phyloP scores from a whole-genome alignment of 1,140 invertebrate genomes.

The Lucilia sericata region DNA sequence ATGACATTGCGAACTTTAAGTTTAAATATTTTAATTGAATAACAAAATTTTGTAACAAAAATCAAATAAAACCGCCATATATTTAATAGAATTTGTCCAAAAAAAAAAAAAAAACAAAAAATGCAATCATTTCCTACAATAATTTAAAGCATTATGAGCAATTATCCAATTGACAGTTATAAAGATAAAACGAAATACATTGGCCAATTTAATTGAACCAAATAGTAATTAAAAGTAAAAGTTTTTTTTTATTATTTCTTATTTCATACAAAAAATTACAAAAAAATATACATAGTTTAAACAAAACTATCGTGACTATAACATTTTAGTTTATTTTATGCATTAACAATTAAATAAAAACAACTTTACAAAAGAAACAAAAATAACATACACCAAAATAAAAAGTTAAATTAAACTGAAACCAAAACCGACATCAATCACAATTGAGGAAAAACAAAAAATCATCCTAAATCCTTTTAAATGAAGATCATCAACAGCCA shows the following conservation, averaged over 20 bases:
- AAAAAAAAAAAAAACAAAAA: not conserved
- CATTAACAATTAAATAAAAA: constrained; percentile 12
- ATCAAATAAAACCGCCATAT: not conserved
- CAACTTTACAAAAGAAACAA: not conserved
- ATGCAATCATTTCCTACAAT: not conserved
- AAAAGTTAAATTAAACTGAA: not conserved
- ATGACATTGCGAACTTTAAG: too few relatives aligned
- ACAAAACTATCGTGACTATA: not conserved
- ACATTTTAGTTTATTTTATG: not conserved
- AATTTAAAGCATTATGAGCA: not conserved
- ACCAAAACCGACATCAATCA: constrained; percentile 5
- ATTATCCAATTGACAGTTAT: constrained; percentile 12
- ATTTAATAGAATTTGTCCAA: not conserved
- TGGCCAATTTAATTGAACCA: not conserved
- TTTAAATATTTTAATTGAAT: too few relatives aligned
- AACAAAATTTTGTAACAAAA: not conserved
- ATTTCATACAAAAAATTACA: not conserved
- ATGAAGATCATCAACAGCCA: not conserved
- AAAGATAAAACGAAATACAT: not conserved
- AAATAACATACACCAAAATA: not conserved
- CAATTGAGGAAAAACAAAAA: not conserved
- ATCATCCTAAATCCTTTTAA: constrained; percentile 19
- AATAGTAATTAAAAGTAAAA: constrained; percentile 20
- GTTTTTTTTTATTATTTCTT: not conserved
- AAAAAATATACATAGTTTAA: not conserved